Evolutionary conservation across 2,888 invertebrate species (phyloP).

Genomic region (Unio pictorum): DNA sequence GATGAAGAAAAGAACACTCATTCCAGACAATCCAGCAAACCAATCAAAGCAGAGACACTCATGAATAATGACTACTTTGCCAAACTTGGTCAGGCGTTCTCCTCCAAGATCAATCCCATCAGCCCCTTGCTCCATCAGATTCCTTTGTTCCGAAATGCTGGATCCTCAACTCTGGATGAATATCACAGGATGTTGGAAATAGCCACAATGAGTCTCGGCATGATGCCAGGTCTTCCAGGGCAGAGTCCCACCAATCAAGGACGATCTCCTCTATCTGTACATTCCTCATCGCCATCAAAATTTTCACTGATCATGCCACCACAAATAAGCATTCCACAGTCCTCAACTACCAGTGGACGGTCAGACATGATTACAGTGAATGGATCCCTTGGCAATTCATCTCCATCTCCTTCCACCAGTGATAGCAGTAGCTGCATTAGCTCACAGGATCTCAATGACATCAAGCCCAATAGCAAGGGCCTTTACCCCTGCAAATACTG

Average conservation of each 20-base stretch:
- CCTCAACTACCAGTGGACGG: slow-evolving; percentile 1
- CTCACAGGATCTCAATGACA: slow-evolving; percentile 22
- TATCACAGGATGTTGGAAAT: slow-evolving; percentile 44
- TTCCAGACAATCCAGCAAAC: slow-evolving; percentile 3
- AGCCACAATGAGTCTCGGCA: slow-evolving; percentile 38
- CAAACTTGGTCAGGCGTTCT: slow-evolving; percentile 45
- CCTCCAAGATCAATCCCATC: slow-evolving; percentile 28
- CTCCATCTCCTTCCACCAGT: slow-evolving; percentile 15
- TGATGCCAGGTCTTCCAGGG: slow-evolving; percentile 30
- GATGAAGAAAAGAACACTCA: slow-evolving; percentile 62
- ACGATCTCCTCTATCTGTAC: slow-evolving; percentile 6
- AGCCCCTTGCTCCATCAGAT: slow-evolving; percentile 34
- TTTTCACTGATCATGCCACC: slow-evolving; percentile 1
- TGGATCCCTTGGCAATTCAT: no score
- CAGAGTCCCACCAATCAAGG: slow-evolving; percentile 8
- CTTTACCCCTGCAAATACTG: slow-evolving; percentile 94
- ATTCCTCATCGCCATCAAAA: slow-evolving; percentile 17
- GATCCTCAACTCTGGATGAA: slow-evolving; percentile 33
- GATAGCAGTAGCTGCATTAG: slow-evolving; percentile 21
- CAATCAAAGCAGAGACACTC: slow-evolving; percentile 33
- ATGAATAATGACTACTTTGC: slow-evolving; percentile 57
- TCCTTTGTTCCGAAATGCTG: slow-evolving; percentile 29
- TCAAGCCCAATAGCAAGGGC: slow-evolving; percentile 72
- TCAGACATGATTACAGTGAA: no score
- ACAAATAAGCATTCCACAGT: slow-evolving; percentile 5